These are phyloP conservation scores for Myiozetetes cayanensis DNA, from an alignment of 2,113 vertebrate genomes.

Conservation along the genomic window DNA sequence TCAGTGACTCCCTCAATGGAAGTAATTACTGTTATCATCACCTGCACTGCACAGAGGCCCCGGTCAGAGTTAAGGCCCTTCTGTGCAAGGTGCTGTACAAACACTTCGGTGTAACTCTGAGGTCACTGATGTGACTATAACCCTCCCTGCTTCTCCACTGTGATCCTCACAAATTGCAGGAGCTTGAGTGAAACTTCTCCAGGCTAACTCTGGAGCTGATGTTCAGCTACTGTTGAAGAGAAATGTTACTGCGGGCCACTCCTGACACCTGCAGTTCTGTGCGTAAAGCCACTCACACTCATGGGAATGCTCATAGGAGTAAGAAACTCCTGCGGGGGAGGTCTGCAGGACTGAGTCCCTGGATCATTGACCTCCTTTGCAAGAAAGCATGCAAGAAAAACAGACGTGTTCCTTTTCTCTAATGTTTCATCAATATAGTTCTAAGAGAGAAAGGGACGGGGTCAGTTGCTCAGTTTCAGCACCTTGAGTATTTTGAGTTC, in stretches of 20 bases:
- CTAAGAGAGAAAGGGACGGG: not conserved
- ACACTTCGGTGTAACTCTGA: not conserved
- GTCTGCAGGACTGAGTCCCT: slow-evolving; percentile 7
- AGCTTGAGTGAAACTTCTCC: not conserved
- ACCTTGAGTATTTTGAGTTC: not conserved
- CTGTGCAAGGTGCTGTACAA: not conserved
- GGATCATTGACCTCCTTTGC: not conserved
- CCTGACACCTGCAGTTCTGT: not conserved
- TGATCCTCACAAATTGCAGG: not conserved
- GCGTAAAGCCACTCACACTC: slow-evolving; percentile 16
- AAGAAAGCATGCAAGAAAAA: not conserved
- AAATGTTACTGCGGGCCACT: not conserved
- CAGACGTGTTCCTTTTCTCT: not conserved
- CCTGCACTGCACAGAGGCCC: not conserved
- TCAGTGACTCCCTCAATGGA: not conserved
- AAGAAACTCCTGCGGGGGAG: not conserved
- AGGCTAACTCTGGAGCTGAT: not conserved
- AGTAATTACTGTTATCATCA: not conserved
- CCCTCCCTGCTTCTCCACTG: not conserved
- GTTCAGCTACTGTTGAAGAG: not conserved
- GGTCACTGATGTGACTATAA: not conserved
- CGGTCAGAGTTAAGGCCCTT: not conserved
- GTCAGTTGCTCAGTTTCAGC: slow-evolving; percentile 4
- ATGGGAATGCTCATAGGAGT: slow-evolving; percentile 22
- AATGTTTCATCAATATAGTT: not conserved